Evolutionary conservation across 2,797 vertebrate genomes (phyloP).

Genomic region (Tragopan temminckii): DNA sequence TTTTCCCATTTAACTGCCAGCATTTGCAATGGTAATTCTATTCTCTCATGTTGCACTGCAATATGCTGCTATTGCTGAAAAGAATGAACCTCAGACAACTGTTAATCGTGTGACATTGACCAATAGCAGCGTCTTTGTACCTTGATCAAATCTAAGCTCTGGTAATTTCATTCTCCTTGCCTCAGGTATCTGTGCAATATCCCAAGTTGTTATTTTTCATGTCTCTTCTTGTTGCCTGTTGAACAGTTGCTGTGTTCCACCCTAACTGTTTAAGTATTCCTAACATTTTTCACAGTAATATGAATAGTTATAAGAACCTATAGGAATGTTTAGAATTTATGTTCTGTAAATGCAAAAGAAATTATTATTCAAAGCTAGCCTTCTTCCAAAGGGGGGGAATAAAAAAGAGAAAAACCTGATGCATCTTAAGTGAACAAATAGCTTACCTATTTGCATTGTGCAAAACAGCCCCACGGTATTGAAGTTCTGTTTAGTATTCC

Average conservation of each 20-base stretch:
- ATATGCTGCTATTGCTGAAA: background rate
- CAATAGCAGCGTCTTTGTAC: background rate
- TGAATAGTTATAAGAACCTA: background rate
- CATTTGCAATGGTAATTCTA: background rate
- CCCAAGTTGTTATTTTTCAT: background rate
- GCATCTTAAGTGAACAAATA: background rate
- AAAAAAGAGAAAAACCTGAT: background rate
- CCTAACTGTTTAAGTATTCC: background rate
- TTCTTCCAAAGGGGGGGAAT: background rate
- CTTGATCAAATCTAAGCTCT: background rate
- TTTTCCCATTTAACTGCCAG: background rate
- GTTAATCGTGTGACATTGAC: background rate
- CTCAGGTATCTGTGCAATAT: background rate
- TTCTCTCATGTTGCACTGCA: background rate
- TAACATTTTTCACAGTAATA: background rate
- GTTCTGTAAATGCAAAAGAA: background rate
- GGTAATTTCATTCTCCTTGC: conserved; percentile 14
- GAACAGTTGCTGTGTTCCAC: background rate
- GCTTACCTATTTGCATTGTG: background rate
- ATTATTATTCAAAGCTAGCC: background rate
- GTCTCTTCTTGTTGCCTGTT: background rate
- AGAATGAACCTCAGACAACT: background rate
- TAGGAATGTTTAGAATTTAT: background rate
- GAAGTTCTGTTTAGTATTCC: background rate
- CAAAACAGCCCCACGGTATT: background rate